A percentile compares a stretch with the other conserved stretches of the same genome.
Conservation (phyloP, 1,140 invertebrate species). For the Leptinotarsa lineolata region DNA sequence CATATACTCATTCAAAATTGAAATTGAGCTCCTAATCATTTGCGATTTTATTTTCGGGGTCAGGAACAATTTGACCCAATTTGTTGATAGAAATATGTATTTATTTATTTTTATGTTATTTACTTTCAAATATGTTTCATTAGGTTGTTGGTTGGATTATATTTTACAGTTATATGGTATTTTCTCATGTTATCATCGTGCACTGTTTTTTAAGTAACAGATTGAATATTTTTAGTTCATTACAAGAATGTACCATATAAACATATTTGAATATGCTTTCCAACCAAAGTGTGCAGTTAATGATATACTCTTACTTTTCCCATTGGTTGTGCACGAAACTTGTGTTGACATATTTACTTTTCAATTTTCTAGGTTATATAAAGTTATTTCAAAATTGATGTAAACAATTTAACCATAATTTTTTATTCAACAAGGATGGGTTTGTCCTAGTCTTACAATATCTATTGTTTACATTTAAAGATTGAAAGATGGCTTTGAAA, state of each 20-base stretch:
- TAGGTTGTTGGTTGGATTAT: constrained; percentile 18
- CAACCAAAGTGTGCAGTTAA: neutral
- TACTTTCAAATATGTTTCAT: constrained; percentile 26
- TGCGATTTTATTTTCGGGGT: neutral
- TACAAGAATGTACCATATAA: constrained; percentile 4
- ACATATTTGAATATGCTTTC: neutral
- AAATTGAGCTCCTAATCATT: neutral
- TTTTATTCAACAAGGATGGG: too few relatives aligned
- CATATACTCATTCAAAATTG: neutral
- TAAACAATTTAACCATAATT: constrained; percentile 4
- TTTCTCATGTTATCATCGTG: neutral
- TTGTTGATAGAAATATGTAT: constrained; percentile 24
- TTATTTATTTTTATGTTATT: constrained; percentile 26
- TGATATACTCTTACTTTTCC: constrained; percentile 19
- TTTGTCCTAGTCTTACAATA: too few relatives aligned
- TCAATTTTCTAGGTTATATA: too few relatives aligned
- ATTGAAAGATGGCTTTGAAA: too few relatives aligned
- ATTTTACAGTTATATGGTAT: neutral
- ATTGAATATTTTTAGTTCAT: neutral
- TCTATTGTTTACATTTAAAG: too few relatives aligned
- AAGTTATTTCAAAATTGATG: neutral
- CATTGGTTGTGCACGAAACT: constrained; percentile 39
- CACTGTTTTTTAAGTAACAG: neutral
- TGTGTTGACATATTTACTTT: constrained; percentile 23
- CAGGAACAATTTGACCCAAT: neutral